These are phyloP conservation scores for Ammodytes marinus DNA, from an alignment of 2,113 vertebrate genomes.

Conservation along the genomic window DNA sequence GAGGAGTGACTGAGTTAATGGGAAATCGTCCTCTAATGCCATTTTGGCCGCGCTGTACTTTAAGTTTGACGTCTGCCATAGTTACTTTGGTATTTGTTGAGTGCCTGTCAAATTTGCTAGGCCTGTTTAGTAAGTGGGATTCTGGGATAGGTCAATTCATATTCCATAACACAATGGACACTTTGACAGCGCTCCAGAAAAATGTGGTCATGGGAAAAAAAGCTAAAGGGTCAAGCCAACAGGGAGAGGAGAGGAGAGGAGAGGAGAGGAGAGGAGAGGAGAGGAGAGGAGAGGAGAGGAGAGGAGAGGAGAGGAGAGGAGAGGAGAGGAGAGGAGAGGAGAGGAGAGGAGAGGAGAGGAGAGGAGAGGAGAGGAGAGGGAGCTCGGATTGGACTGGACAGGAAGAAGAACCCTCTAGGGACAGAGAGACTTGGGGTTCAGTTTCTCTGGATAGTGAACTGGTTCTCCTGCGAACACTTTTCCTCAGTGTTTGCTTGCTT, in stretches of 20 bases:
- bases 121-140: slow-evolving; percentile 46
- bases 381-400: not conserved
- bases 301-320: too few relatives aligned
- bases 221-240: slow-evolving; percentile 63
- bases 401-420: slow-evolving; percentile 56
- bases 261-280: too few relatives aligned
- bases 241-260: slow-evolving; percentile 52
- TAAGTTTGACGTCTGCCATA: slow-evolving; percentile 31
- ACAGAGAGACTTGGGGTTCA: not conserved
- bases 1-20: slow-evolving; percentile 33
- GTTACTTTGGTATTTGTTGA: slow-evolving; percentile 37
- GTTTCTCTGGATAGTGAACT: slow-evolving; percentile 28
- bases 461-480: slow-evolving; percentile 16
- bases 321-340: too few relatives aligned
- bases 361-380: not conserved
- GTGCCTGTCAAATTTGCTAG: slow-evolving; percentile 23
- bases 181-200: slow-evolving; percentile 47
- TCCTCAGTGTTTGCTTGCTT: not conserved
- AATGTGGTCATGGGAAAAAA: slow-evolving; percentile 78
- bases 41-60: not conserved
- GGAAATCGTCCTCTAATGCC: slow-evolving; percentile 48
- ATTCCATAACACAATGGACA: slow-evolving; percentile 38
- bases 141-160: slow-evolving; percentile 56
- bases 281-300: too few relatives aligned
- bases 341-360: not conserved